Evolutionary conservation across 2,113 vertebrate species (phyloP), one percentile per base, ranked within the genome.

Genomic region (Aramus guarauna): DNA sequence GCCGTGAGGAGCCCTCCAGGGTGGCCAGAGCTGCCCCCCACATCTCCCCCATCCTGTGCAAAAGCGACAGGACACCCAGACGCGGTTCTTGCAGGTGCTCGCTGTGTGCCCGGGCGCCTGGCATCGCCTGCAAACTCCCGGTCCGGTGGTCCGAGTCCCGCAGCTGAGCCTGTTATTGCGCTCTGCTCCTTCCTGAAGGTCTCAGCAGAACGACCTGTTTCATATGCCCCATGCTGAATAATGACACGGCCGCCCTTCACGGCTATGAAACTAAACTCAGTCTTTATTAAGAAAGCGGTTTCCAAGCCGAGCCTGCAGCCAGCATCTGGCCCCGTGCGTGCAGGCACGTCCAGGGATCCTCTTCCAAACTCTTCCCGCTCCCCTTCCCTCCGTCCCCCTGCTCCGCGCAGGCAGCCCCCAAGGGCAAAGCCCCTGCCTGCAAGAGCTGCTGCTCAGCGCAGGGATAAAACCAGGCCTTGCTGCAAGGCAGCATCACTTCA

Each of bases 21-120:
- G 59, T 30, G 52, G 37, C 72, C 60, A 3, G 62, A 41, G 56
- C 92, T 24, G 48, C 39, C 37, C n/a, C n/a, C 32, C n/a, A 1
- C 9, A 13, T 45, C 37, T 50, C 34, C 50, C 66, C 30, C 3
- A 6, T 0, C 22, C 47, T 4, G 0, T 2, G 23, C 4, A 1
- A 6, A 6, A 69, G 34, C 0, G 7, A 3, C 0, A 15, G 52
- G 59, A 1, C 36, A 64, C 43, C 3, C 37, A 1, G 48, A 4
- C 2, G 26, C 8, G 14, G 11, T 2, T 11, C 16, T 55, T 1
- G 50, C 50, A 52, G 36, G 6, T 1, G 26, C 66, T 48, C 17
- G 3, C 59, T 0, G 32, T 5, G 56, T 11, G 4, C 37, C 37
- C 1, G 27, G 3, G 7, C 0, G 9, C 19, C 3, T 4, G 55